Percentiles rank a stretch among this genome's conserved stretches.
phyloP scores from a whole-genome alignment of 2,888 invertebrate species.

The Drosophila buzzatii region DNA sequence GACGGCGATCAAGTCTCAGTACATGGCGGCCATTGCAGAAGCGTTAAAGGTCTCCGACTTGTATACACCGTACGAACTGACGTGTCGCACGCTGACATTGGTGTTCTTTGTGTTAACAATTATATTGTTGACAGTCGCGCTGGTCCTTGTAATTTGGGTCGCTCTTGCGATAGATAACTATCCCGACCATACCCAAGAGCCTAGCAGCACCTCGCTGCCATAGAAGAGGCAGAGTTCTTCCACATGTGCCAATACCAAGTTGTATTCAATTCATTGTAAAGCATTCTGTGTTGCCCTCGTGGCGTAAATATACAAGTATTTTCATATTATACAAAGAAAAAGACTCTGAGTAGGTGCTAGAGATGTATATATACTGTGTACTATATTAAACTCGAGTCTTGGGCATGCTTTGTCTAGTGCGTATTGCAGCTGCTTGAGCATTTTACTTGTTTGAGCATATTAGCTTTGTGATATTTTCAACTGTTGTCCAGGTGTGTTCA shows the following conservation, averaged over 20 bases:
- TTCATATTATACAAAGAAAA: not conserved
- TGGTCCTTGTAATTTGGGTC: slow-evolving; percentile 17
- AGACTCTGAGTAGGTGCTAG: not conserved
- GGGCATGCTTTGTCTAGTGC: not conserved
- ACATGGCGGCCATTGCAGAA: not conserved
- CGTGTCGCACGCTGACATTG: slow-evolving; percentile 12
- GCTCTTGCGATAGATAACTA: not conserved
- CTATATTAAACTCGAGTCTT: not conserved
- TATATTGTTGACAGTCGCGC: slow-evolving; percentile 12
- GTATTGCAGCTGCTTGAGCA: slow-evolving; percentile 17
- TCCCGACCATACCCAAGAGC: not conserved
- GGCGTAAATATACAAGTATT: slow-evolving; percentile 58
- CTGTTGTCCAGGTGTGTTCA: not conserved
- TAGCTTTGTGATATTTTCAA: not conserved
- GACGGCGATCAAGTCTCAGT: not conserved
- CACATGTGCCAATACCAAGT: slow-evolving; percentile 23
- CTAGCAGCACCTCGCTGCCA: not conserved
- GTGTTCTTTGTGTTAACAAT: slow-evolving; percentile 19
- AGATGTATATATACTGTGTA: not conserved
- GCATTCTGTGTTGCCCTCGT: not conserved
- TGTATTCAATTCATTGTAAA: not conserved
- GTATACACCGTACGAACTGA: not conserved
- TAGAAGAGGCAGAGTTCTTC: not conserved
- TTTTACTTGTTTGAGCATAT: not conserved
- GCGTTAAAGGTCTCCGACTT: not conserved